Percentiles rank a stretch among this genome's conserved stretches.
phyloP scores from a whole-genome alignment of 2,113 vertebrate species.

The Pseudopodoces humilis region DNA sequence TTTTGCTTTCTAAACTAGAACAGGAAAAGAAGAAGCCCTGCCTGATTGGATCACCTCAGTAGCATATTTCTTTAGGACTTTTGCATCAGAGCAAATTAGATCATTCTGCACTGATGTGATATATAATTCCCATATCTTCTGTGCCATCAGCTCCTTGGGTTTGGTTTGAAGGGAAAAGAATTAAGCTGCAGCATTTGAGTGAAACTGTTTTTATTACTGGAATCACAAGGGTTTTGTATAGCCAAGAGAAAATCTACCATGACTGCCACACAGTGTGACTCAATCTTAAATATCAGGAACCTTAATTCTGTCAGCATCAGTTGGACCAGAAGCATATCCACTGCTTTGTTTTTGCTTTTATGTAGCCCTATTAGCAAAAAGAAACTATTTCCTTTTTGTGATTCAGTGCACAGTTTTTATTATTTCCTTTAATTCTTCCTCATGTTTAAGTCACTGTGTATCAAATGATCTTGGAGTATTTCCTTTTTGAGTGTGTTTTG shows the following conservation, averaged over 20 bases:
- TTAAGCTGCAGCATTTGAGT: slow-evolving; percentile 55
- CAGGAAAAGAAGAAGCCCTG: slow-evolving; percentile 29
- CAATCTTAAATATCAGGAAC: slow-evolving; percentile 53
- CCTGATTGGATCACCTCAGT: slow-evolving; percentile 38
- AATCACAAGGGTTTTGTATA: slow-evolving; percentile 62
- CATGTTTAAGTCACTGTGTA: slow-evolving; percentile 56
- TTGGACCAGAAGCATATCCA: slow-evolving; percentile 38
- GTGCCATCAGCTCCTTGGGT: slow-evolving; percentile 60
- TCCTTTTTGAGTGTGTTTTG: slow-evolving; percentile 34
- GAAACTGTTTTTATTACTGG: slow-evolving; percentile 59
- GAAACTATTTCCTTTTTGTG: slow-evolving; percentile 38
- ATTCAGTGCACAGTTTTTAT: slow-evolving; percentile 46
- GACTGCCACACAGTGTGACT: slow-evolving; percentile 46
- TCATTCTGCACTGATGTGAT: slow-evolving; percentile 52
- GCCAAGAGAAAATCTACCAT: slow-evolving; percentile 54
- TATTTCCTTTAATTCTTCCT: slow-evolving; percentile 57
- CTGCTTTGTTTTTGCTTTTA: slow-evolving; percentile 57
- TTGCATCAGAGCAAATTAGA: slow-evolving; percentile 66
- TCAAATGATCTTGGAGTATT: slow-evolving; percentile 59
- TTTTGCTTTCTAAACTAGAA: slow-evolving; percentile 45
- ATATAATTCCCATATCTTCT: slow-evolving; percentile 53
- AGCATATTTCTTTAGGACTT: slow-evolving; percentile 62
- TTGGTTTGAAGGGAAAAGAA: slow-evolving; percentile 61
- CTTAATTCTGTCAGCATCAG: slow-evolving; percentile 59
- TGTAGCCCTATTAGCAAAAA: slow-evolving; percentile 51